Base-by-base conservation (phyloP, 1,140 invertebrate species). In the Hyphantria cunea region DNA sequence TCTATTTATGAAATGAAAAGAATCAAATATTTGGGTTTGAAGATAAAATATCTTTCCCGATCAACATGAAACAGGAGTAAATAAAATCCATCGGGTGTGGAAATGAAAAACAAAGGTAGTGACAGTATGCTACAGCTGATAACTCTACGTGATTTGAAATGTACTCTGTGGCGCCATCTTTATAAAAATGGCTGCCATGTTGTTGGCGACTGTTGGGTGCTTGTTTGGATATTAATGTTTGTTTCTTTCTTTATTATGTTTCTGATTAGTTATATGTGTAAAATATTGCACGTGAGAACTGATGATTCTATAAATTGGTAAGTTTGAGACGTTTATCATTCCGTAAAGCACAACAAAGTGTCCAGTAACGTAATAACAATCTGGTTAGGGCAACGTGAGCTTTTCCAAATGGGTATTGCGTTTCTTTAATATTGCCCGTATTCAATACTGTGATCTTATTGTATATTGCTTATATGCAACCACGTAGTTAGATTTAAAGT, bases 201-300 rank as follows among this genome's bases (percentile, higher is more conserved):
- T 89, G 86, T 84, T 88, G 84, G 86, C 76, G 84, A 89, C 75
- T 85, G 82, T 86, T 86, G 80, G 76, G 78, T 75, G 81, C 82
- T 86, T 89, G 84, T 89, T 88, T 87, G 68, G 70, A 66, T 80
- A 80, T 76, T 85, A 86, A 62, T 84, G 74, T 86, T 84, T 83
- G 73, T 85, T 84, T 83, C 76, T 70, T 85, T 80, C 55, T 53
- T 73, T 83, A 73, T 72, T 77, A 82, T 82, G 81, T 74, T 70
- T 80, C 81, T 25, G 42, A 58, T 73, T 75, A 66, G 68, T 66
- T 67, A 45, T 64, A 60, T 59, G 45, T 66, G 61, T 76, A 56
- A 64, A 68, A 58, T 69, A 73, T 72, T 56, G 63, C 63, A 54
- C 56, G 67, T 65, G 70, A 68, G 47, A 45, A 66, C 71, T 55